phyloP scores from a whole-genome alignment of 2,797 vertebrate genomes.

The Choloepus didactylus region DNA sequence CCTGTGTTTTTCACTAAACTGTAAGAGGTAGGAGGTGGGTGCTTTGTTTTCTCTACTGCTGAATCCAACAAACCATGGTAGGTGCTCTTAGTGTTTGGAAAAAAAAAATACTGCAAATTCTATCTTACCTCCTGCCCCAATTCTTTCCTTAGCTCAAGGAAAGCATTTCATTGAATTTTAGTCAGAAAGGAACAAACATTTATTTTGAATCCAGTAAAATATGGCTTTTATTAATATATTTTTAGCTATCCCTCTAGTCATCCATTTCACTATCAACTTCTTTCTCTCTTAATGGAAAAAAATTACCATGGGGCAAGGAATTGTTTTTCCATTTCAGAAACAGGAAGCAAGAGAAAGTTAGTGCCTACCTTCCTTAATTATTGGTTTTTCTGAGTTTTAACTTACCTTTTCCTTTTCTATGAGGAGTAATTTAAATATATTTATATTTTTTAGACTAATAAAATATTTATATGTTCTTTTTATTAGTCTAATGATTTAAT shows the following conservation, averaged over 20 bases:
- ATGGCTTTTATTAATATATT: constrained; percentile 7
- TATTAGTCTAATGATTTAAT: not conserved
- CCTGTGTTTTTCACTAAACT: not conserved
- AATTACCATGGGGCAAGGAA: not conserved
- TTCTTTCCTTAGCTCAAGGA: constrained; percentile 36
- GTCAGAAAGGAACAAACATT: not conserved
- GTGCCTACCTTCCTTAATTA: not conserved
- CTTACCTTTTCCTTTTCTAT: not conserved
- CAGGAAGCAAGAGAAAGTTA: not conserved
- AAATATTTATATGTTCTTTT: not conserved
- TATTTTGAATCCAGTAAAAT: not conserved
- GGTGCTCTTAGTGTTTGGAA: not conserved
- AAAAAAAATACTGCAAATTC: not conserved
- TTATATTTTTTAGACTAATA: not conserved
- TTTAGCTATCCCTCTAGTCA: not conserved
- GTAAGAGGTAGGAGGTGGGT: not conserved
- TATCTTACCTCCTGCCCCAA: rapidly evolving
- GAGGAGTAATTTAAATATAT: not conserved
- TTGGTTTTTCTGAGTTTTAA: constrained; percentile 27
- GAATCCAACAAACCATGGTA: not conserved
- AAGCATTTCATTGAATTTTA: not conserved
- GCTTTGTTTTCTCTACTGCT: not conserved
- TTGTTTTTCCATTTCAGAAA: not conserved
- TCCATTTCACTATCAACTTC: constrained; percentile 8
- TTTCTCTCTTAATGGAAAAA: not conserved